Conservation (phyloP, 2,888 invertebrate species). For the Lithosia quadra region DNA sequence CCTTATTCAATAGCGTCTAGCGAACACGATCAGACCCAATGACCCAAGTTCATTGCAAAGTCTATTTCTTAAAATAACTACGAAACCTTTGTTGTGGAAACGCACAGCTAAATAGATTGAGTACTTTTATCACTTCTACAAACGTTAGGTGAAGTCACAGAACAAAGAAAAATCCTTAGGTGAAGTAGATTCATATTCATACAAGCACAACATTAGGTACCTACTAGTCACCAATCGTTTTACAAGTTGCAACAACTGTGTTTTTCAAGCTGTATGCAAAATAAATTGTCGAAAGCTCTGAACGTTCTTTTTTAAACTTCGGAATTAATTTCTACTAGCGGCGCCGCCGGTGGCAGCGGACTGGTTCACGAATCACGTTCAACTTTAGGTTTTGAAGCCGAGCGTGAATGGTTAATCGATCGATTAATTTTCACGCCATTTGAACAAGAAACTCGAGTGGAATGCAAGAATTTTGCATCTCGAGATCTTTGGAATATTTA, state of each 20-base stretch:
- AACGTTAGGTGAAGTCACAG: constrained; percentile 54
- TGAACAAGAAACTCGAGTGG: constrained; percentile 73
- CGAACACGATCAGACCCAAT: background rate
- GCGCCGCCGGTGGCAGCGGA: constrained; percentile 62
- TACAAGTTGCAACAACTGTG: constrained; percentile 57
- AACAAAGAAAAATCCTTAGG: too few species aligned
- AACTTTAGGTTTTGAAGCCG: constrained; percentile 76
- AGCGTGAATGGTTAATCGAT: constrained; percentile 82
- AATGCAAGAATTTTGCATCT: constrained; percentile 64
- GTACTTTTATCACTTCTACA: constrained; percentile 17
- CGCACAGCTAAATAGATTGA: background rate
- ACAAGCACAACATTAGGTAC: constrained; percentile 19
- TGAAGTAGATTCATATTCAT: constrained; percentile 53
- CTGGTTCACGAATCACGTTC: constrained; percentile 78
- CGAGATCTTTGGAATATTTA: constrained; percentile 41
- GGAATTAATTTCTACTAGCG: constrained; percentile 77
- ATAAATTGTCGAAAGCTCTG: constrained; percentile 70
- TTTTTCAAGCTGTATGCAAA: constrained; percentile 60
- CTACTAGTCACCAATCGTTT: constrained; percentile 48
- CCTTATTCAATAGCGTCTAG: background rate
- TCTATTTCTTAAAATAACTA: background rate
- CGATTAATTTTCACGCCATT: constrained; percentile 83
- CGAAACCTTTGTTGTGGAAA: background rate
- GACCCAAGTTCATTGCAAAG: background rate
- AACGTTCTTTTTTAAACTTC: constrained; percentile 64